Base-by-base conservation (phyloP, 2,797 vertebrate species). In the Podarcis lilfordi region DNA sequence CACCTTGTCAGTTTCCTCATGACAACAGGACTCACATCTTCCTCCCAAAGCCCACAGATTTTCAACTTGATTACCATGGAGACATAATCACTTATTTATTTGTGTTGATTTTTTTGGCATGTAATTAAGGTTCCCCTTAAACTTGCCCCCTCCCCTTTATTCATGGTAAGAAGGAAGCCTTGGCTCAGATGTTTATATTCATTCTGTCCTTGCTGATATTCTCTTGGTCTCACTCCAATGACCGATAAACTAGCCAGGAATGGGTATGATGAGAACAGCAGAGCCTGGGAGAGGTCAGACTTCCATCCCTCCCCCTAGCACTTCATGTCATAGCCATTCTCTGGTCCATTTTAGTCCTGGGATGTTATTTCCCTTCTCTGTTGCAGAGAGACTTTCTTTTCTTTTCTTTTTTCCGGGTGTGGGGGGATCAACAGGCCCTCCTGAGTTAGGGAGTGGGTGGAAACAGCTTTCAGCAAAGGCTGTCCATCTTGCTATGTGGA, bases 281-380 rank as follows among this genome's bases (percentile, higher is more conserved):
- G 94, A 93, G 95, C 94, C 94, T 96, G 93, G 94, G 95, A 96
- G 94, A 95, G 94, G 94, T 91, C 92, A 3, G 81, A 92, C 93
- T 92, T 85, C 3, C 92, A 88, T 78, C 3, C 4, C 89, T 93
- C 89, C 79, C 92, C 92, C 92, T 85, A 83, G 1, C 0, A 21
- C 90, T 61, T 86, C 6, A 72, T 35, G 8, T 95, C 95, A 94
- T 0, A 0, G 35, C 43, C 82, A 61, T 87, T 91, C 86, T 85
- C 55, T 0, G 5, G 75, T 87, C 27, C 82, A 80, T 71, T 89
- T 84, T 0, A 79, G 86, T 69, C 84, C 2, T 43, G 86, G 86
- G 66, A 88, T 0, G 0, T 1, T 0, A 13, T 66, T 89, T 91
- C 84, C 90, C 88, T 0, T 5, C 84, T 83, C 87, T 64, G 0